Base-by-base conservation (phyloP, 2,797 vertebrate species). In the Scolopax bukidnonensis region DNA sequence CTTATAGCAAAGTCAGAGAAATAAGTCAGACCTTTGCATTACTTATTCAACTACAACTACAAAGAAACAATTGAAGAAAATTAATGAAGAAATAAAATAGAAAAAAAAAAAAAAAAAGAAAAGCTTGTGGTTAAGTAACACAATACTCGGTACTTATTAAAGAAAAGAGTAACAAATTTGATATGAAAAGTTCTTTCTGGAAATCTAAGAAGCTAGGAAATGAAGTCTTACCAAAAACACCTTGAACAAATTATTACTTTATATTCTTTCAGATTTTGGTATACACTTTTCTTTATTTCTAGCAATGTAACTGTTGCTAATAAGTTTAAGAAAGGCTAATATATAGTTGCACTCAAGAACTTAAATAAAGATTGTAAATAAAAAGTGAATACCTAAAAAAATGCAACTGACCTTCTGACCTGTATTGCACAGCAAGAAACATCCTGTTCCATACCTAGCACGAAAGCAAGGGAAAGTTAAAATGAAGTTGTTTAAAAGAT, bases 401-500 rank as follows among this genome's bases (percentile, higher is more conserved):
- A 71, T 36, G 36, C 82, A 95, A 97, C 98, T 94, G 96, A 99
- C 99, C 99, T 99, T 99, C 61, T 97, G 85, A 85, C 99, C 99
- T 45, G 99, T 99, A 97, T 99, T 99, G 95, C 98, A 98, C 76
- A 99, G 97, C 63, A 99, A 98, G 97, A 99, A 99, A 96, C 99
- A 99, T 80, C 99, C 99, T 21, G 99, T 99, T 81, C 99, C 99
- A 11, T 99, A 99, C 88, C 99, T 99, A 95, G 30, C 97, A 91
- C 32, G 45, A 88, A 89, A 96, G 27, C 18, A 93, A 84, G 96
- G 11, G 68, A 24, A 89, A 88, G 41, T 90, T 86, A 90, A 87
- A 95, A 36, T 13, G 16, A 84, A n/a, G 24, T n/a, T 54, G 54
- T 59, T 96, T 90, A 84, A 95, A 91, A 61, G 27, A 81, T 69